Evolutionary conservation across 30 jellyfish, hydroid and myxozoan genomes (phyloP), one percentile per base, ranked within the genome.

Genomic region (Rhopilema esculentum): DNA sequence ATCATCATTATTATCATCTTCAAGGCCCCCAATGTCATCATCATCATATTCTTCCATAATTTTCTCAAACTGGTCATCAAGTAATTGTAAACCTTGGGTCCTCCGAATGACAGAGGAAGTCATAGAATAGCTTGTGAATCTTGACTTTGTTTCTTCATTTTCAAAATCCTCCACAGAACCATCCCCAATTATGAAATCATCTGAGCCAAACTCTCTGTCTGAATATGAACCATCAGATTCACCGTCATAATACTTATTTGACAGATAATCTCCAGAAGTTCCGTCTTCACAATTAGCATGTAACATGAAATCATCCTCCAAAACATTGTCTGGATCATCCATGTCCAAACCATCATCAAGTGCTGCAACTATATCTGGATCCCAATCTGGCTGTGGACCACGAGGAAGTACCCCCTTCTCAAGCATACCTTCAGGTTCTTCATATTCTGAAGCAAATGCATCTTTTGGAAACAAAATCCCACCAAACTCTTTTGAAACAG

Each of bases 311-410:
- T 94, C 89, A 53, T 94, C 98, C 16, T 94, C 98, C 16, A 94
- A 69, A 12, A 94, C 20, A 63, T 94, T 94, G 4, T 80, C 96
- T 25, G 98, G 98, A 57, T 93, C 96, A 16, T 94, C 97, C 65
- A 88, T 68, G 68, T 94, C 97, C 66, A 94, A 53, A 66, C 91
- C 98, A 32, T 86, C 98, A 80, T 94, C 98, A 23, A 94, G 83
- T 0, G 97, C 97, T 66, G 80, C 97, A 48, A 94, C 98, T 52
- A 94, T 89, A 86, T 94, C 98, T 27, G 98, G 98, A 75, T 94
- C 98, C 97, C 97, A 88, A 61, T 94, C 91, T 28, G 98, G 98
- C 22, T 94, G 97, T 1, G 97, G 97, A 16, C 98, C 98, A 20
- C 95, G 75, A 4, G 97, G 97, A 9, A 94, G 81, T 0, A 89